Evolutionary conservation across 2,888 invertebrate genomes (phyloP), one percentile per base, ranked within the genome.

Genomic region (Athetis lepigone): DNA sequence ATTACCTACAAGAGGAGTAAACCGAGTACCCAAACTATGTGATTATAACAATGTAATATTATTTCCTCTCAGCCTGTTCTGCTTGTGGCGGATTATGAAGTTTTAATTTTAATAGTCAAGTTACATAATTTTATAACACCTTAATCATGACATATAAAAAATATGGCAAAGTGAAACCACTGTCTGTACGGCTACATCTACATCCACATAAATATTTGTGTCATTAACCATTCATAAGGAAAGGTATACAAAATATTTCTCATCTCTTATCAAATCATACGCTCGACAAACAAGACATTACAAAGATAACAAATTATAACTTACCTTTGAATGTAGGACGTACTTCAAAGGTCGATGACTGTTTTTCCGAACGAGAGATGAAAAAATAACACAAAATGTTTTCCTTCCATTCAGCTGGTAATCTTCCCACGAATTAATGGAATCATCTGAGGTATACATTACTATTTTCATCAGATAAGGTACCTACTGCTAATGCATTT

Each of bases 301-400:
- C 9, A 46, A 52, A 51, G 11, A 23, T n/a, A 37, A 46, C 69
- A 52, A 47, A 61, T 55, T 55, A 42, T 42, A 62, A 50, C 55
- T 46, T 39, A 23, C 33, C 42, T 8, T 51, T 2, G 9, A 56
- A 64, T 37, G 33, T 47, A 33, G 33, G 16, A 56, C 8, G n/a
- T 33, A 23, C 33, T 52, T n/a, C 45, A 42, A 64, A 69, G 33
- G 37, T 51, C 50, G 19, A 45, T 21, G 37, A 42, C 27, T 42
- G 21, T 23, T 36, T 7, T 27, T 33, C 50, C 16, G 37, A 39
- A 63, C 9, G 36, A 52, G 68, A 47, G 42, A 66, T 43, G 50
- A 51, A 43, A 67, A 51, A 67, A 70, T 51, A 67, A 73, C 50
- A 54, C 29, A 13, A 45, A 43, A 37, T 16, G 19, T 66, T 73